Percentiles rank a stretch among this genome's conserved stretches.
Evolutionary conservation across 2,797 vertebrate genomes (phyloP).

Genomic region (Mus minutoides): DNA sequence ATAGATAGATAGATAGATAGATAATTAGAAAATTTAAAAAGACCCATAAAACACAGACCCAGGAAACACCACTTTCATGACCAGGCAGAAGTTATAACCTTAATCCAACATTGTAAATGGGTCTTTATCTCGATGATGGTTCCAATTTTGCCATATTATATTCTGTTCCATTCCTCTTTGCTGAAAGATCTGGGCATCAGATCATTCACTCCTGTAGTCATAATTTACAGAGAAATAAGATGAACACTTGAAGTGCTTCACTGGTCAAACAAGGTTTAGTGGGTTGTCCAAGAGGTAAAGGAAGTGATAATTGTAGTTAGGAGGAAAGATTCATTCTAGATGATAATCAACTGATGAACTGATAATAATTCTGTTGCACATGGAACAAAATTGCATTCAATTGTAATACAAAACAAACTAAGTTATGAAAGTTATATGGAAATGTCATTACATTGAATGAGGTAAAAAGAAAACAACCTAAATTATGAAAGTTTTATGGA

Average conservation of each 20-base stretch:
- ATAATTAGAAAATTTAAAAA: background rate
- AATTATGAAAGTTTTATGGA: background rate
- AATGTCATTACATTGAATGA: too few species aligned
- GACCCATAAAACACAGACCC: background rate
- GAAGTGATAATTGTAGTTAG: too few species aligned
- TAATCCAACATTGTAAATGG: accelerated
- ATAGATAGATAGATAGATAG: too few species aligned
- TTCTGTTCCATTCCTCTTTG: background rate
- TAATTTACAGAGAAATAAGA: background rate
- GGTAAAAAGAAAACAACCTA: background rate
- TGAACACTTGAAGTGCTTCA: accelerated
- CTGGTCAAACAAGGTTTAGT: accelerated
- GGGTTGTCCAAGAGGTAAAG: background rate
- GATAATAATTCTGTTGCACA: background rate
- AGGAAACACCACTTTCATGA: accelerated
- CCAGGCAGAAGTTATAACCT: too few species aligned
- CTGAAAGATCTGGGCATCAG: background rate
- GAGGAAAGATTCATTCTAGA: background rate
- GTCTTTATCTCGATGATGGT: accelerated
- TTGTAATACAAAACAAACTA: too few species aligned
- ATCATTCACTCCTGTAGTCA: accelerated
- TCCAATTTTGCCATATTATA: accelerated
- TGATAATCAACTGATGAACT: background rate
- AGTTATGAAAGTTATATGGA: too few species aligned
- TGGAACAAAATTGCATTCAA: background rate